These are phyloP conservation scores for Bellardia pandia DNA, from an alignment of 2,888 invertebrate species.

Conservation along the genomic window DNA sequence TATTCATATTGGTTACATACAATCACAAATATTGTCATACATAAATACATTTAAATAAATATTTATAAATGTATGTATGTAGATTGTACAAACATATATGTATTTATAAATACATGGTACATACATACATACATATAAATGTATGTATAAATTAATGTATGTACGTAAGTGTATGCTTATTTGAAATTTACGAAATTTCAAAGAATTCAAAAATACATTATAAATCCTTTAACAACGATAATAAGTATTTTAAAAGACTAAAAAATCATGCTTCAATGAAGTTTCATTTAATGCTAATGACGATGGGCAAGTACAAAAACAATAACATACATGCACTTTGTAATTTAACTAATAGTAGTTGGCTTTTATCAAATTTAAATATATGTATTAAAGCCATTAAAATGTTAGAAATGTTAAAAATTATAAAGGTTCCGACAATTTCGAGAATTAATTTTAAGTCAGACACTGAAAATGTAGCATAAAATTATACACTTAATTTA, in stretches of 20 bases:
- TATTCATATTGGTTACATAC: constrained; percentile 11
- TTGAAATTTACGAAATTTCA: not conserved
- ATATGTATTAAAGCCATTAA: not conserved
- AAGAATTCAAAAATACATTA: not conserved
- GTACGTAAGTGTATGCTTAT: not conserved
- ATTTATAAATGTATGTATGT: not conserved
- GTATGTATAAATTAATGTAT: not conserved
- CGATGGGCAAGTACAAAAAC: not conserved
- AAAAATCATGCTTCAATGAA: not conserved
- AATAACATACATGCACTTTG: not conserved
- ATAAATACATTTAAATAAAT: not conserved
- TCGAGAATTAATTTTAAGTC: too few relatives aligned
- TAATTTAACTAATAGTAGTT: not conserved
- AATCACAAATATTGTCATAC: not conserved
- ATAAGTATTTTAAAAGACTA: not conserved
- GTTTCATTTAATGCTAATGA: not conserved
- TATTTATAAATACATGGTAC: too few relatives aligned
- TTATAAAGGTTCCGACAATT: too few relatives aligned
- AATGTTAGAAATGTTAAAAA: too few relatives aligned
- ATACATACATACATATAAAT: not conserved
- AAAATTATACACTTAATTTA: too few relatives aligned
- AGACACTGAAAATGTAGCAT: too few relatives aligned
- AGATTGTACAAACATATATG: not conserved
- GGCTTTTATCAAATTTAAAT: not conserved
- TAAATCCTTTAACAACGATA: not conserved